phyloP scores from a whole-genome alignment of 1,140 invertebrate genomes.

The Drosophila lacertosa region DNA sequence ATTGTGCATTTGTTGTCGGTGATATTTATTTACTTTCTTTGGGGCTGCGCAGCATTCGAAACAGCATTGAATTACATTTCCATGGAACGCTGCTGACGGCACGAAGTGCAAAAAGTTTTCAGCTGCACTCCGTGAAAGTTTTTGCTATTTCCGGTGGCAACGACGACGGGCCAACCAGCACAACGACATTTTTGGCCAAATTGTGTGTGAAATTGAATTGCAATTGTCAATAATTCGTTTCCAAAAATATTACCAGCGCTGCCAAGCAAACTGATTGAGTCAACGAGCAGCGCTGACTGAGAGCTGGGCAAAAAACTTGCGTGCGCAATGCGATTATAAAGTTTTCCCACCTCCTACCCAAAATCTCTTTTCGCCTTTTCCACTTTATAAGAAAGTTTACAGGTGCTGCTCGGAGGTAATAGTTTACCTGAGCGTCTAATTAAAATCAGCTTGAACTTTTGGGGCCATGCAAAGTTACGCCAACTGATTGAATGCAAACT shows the following conservation, averaged over 20 bases:
- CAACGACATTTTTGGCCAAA: constrained; percentile 68
- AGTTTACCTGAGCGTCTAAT: constrained; percentile 37
- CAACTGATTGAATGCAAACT: constrained; percentile 39
- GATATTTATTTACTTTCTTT: constrained; percentile 54
- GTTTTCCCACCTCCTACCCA: constrained; percentile 14
- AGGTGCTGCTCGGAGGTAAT: neutral
- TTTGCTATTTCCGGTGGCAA: constrained; percentile 62
- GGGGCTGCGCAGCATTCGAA: constrained; percentile 28
- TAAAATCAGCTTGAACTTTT: constrained; percentile 48
- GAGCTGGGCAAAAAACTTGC: constrained; percentile 47
- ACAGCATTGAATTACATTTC: constrained; percentile 70
- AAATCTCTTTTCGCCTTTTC: neutral
- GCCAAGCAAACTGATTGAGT: constrained; percentile 61
- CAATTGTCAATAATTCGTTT: constrained; percentile 81
- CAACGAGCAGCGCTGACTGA: constrained; percentile 36
- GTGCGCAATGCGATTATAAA: constrained; percentile 63
- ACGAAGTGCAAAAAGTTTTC: constrained; percentile 46
- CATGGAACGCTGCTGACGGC: constrained; percentile 36
- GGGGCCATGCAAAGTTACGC: neutral
- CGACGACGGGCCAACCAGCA: constrained; percentile 14
- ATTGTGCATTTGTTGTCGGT: constrained; percentile 42
- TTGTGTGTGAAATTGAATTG: constrained; percentile 82
- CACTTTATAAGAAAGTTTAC: constrained; percentile 15
- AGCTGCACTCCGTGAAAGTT: constrained; percentile 65
- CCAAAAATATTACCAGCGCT: constrained; percentile 58